These are phyloP conservation scores for Oasisia sp. DNA, from an alignment of 2,888 invertebrate genomes.

Conservation along the genomic window DNA sequence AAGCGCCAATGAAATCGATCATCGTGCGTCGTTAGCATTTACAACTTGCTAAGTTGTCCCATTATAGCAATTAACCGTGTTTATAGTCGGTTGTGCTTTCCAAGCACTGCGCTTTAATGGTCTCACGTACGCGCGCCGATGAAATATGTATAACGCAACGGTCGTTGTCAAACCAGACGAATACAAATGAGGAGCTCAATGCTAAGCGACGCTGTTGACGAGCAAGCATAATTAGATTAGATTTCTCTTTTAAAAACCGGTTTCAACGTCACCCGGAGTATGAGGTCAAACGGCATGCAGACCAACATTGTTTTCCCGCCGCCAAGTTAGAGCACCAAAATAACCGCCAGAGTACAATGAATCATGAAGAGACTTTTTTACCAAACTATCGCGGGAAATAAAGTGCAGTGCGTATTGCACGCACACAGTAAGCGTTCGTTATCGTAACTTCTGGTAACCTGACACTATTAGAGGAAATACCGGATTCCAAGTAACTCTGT, in stretches of 20 bases:
- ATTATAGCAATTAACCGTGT: slow-evolving; percentile 13
- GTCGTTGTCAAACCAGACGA: neutral
- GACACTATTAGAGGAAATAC: neutral
- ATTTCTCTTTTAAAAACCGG: neutral
- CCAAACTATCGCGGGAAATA: neutral
- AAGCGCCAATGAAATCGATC: slow-evolving; percentile 17
- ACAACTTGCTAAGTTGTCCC: slow-evolving; percentile 3
- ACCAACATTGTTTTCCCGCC: no score
- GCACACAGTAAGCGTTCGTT: neutral
- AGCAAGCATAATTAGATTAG: neutral
- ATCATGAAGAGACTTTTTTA: neutral
- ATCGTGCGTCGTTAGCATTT: slow-evolving; percentile 5
- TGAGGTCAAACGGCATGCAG: no score
- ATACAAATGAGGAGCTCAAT: neutral
- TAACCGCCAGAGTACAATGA: neutral
- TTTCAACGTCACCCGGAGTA: no score
- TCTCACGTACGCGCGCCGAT: neutral
- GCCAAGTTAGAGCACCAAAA: no score
- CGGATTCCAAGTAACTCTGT: neutral
- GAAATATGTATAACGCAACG: neutral
- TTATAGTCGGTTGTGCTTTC: slow-evolving; percentile 8
- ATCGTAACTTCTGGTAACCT: neutral
- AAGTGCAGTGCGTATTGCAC: neutral
- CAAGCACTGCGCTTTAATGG: neutral
- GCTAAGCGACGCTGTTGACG: neutral